Evolutionary conservation across 2,888 invertebrate species (phyloP), one percentile per base, ranked within the genome.

Genomic region (Drosophila pegasa): DNA sequence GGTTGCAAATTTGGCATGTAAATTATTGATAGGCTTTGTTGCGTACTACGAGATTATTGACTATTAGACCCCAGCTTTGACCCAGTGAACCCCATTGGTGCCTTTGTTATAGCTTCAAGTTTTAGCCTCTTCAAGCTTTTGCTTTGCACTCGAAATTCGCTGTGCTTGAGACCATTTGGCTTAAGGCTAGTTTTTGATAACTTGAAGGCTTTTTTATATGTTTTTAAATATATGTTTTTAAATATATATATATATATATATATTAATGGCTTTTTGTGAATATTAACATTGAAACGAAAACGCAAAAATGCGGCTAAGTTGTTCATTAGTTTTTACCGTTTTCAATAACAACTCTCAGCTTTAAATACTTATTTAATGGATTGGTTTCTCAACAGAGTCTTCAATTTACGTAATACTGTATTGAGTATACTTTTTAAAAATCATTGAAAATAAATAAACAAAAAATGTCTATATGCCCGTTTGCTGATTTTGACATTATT

Each of bases 171-270:
- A 43, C 41, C 33, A 22, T 33, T 48, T 60, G 18, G 20, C 22
- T 60, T 40, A 22, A 22, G 16, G 18, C 12, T 40, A 14, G 66
- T 47, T 68, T 70, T 71, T 45, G 57, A 35, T 55, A 55, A 38
- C 54, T 66, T 85, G 63, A 81, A 85, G 88, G 80, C 59, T 66
- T 72, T 1, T 9, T 35, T 16, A 7, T 16, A 16, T 31, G n/a
- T n/a, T n/a, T n/a, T n/a, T n/a, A n/a, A n/a, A n/a, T n/a, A n/a
- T n/a, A n/a, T n/a, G n/a, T n/a, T n/a, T n/a, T n/a, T n/a, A n/a
- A n/a, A 29, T 16, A 10, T 43, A 25, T 22, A 22, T 41, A 40
- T 40, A 4, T 14, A n/a, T 47, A 31, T 63, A 52, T 6, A 14
- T 43, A 31, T 35, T 40, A 16, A 20, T 20, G 16, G 12, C 2